A percentile compares a stretch with the other conserved stretches of the same genome.
Evolutionary conservation across 1,140 invertebrate genomes (phyloP).

Genomic region (Coptotermes formosanus): DNA sequence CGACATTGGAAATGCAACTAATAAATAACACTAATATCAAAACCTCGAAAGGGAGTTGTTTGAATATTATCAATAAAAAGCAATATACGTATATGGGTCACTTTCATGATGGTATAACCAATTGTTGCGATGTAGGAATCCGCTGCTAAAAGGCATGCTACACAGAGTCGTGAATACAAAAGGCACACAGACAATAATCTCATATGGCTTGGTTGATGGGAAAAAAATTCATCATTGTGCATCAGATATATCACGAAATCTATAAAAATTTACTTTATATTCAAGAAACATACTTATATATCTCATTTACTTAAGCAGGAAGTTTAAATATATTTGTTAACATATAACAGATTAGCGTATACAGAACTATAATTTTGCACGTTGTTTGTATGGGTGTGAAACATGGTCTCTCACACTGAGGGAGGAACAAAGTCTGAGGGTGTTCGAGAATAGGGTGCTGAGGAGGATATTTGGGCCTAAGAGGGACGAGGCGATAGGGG

Average conservation of each 20-base stretch:
- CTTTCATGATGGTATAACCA: neutral
- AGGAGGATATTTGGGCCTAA: no score
- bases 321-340: no score
- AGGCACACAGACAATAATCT: neutral
- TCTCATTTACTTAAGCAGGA: neutral
- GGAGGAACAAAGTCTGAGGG: no score
- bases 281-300: neutral
- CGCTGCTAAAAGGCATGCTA: neutral
- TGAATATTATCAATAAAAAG: neutral
- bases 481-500: no score
- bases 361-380: no score
- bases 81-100: neutral
- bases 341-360: no score
- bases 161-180: neutral
- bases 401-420: no score
- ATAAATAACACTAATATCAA: neutral
- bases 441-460: no score
- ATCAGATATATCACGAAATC: neutral
- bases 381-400: no score
- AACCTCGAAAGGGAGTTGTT: neutral
- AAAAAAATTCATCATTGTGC: neutral
- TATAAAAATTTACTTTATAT: neutral
- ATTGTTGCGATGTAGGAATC: neutral
- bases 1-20: neutral
- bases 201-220: neutral